Percentiles rank a stretch among this genome's conserved stretches.
These are phyloP conservation scores for Bathybates hornii DNA, from an alignment of 2,113 vertebrate genomes.

Conservation along the genomic window DNA sequence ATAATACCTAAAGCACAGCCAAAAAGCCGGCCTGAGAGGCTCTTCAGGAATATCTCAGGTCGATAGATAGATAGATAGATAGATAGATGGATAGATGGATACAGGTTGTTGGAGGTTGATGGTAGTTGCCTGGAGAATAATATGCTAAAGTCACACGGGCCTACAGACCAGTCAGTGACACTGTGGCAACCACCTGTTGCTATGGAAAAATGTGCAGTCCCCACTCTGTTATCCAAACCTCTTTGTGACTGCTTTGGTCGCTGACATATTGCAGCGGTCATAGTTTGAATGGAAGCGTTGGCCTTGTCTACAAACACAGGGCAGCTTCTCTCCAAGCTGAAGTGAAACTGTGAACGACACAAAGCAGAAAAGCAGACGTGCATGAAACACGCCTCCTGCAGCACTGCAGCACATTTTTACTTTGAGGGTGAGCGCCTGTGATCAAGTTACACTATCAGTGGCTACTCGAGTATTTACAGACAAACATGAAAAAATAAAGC, in stretches of 20 bases:
- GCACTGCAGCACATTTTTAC: background rate
- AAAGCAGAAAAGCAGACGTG: background rate
- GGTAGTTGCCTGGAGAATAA: background rate
- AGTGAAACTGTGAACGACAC: background rate
- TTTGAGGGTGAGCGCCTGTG: background rate
- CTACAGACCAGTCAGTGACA: background rate
- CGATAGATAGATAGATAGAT: too few species aligned
- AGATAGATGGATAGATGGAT: too few species aligned
- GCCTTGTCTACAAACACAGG: background rate
- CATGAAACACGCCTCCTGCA: background rate
- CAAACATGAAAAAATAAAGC: background rate
- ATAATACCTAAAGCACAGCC: background rate
- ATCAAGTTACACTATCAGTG: background rate
- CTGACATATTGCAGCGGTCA: background rate
- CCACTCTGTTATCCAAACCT: background rate
- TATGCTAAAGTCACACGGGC: background rate
- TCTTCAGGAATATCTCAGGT: background rate
- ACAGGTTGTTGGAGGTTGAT: background rate
- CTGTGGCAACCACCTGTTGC: background rate
- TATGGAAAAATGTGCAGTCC: background rate
- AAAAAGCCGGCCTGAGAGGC: background rate
- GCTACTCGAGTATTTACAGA: background rate
- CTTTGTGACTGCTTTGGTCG: background rate
- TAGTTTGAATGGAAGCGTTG: background rate
- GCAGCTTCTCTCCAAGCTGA: background rate